These are phyloP conservation scores for Drosophila burlai DNA, from an alignment of 1,140 invertebrate species.

Conservation along the genomic window DNA sequence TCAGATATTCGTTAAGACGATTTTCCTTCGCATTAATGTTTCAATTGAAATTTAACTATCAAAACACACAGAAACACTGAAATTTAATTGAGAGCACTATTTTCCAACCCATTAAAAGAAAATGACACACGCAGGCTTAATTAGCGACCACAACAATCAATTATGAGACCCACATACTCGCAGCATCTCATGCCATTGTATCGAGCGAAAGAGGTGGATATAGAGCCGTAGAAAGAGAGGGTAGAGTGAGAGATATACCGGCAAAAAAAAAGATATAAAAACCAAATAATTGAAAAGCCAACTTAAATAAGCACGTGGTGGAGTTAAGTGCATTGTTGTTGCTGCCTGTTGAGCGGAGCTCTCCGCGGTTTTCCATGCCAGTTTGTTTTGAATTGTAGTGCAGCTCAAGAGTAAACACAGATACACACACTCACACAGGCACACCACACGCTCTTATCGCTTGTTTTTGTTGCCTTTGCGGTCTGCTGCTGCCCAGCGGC, in stretches of 20 bases:
- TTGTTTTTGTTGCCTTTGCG: slow-evolving; percentile 25
- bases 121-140: slow-evolving; percentile 34
- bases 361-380: slow-evolving; percentile 9
- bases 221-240: slow-evolving; percentile 1
- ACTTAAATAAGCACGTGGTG: slow-evolving; percentile 76
- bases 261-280: slow-evolving; percentile 40
- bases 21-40: neutral
- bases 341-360: slow-evolving; percentile 2
- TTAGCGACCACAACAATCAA: slow-evolving; percentile 46
- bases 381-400: slow-evolving; percentile 40
- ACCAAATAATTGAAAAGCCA: slow-evolving; percentile 66
- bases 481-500: slow-evolving; percentile 36
- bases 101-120: slow-evolving; percentile 1
- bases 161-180: slow-evolving; percentile 26
- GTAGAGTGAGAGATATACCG: slow-evolving; percentile 1
- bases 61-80: slow-evolving; percentile 5
- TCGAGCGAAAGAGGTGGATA: neutral
- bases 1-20: neutral
- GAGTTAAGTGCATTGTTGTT: slow-evolving; percentile 40
- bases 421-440: no score
- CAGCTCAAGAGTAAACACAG: slow-evolving; percentile 14
- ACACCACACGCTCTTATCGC: neutral
- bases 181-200: slow-evolving; percentile 23
- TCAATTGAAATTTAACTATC: slow-evolving; percentile 28
- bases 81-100: slow-evolving; percentile 2